These are phyloP conservation scores for Calyptommatus sinebrachiatus DNA, from an alignment of 2,113 vertebrate genomes.

Conservation along the genomic window DNA sequence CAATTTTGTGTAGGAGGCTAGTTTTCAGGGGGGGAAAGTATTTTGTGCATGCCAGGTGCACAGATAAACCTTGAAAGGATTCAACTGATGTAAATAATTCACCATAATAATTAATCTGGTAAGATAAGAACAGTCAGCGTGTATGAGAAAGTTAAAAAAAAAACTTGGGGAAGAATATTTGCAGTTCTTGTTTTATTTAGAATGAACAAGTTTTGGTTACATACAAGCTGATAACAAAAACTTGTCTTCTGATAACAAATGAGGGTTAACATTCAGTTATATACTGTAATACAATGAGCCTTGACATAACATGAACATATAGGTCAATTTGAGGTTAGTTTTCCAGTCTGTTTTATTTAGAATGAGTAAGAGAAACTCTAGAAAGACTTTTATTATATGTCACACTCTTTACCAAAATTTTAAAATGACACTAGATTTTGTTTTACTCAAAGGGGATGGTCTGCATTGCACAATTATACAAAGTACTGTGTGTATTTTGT, in stretches of 20 bases:
- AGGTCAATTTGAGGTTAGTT: neutral
- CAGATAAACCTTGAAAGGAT: neutral
- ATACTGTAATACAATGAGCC: neutral
- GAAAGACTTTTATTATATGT: neutral
- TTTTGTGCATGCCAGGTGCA: neutral
- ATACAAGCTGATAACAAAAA: neutral
- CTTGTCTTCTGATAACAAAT: neutral
- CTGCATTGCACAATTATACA: slow-evolving; percentile 32
- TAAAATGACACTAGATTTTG: neutral
- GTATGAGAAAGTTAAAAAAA: neutral
- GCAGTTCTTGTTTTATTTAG: neutral
- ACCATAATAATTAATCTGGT: neutral
- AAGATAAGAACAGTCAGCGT: neutral
- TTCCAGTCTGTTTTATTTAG: neutral
- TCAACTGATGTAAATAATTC: neutral
- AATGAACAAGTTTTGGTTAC: neutral
- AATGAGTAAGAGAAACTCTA: neutral
- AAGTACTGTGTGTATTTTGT: neutral
- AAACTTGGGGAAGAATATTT: neutral
- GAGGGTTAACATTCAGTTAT: neutral
- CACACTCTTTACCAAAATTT: neutral
- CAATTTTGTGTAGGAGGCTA: neutral
- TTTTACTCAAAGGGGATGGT: neutral
- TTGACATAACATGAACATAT: slow-evolving; percentile 22
- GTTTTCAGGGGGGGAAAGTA: neutral